Base-by-base conservation (phyloP, 2,113 vertebrate species). In the Zapus hudsonius region DNA sequence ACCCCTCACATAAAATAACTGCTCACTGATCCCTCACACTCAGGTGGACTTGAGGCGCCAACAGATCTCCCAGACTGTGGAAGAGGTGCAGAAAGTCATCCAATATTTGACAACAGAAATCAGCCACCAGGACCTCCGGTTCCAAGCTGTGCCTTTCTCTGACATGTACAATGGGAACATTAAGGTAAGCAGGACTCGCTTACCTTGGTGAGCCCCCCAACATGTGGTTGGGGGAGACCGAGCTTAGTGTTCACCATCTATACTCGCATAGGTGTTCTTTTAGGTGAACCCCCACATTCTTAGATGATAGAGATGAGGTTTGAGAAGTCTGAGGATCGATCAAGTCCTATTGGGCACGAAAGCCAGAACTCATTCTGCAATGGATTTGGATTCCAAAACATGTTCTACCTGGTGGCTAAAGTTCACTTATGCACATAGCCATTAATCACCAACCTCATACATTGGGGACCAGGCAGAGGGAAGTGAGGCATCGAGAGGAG, bases 61-160 rank as follows among this genome's bases (percentile, higher is more conserved):
- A 17, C 86, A 95, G 81, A 95, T 99, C 57, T 98, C 98, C 82
- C 98, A 97, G 93, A 96, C 96, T 4, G 98, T 99, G 92, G 98
- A 98, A 61, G 98, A 99, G 87, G 98, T 98, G 17, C 98, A 98
- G 95, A 97, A 97, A 84, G 95, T 98, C 27, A 95, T 99, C 64
- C 97, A 98, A 79, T 93, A 95, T 20, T 92, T 99, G 94, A 99
- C 98, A 0, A 16, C 96, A 8, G 98, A 98, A 73, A 98, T 99
- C 96, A 98, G 98, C 94, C 85, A n/a, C 89, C 98, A 97, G 78
- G 98, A 98, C 16, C 31, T 91, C 4, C 96, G 98, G 59, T 99
- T 99, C 96, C 98, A 99, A 93, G 96, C 98, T 1, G 97, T 99
- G 97, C 98, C 98, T 87, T 97, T 97, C 95, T 98, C 98, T 76